A percentile compares a stretch with the other conserved stretches of the same genome.
Conservation (phyloP, 2,113 vertebrate genomes). For the Rattus rattus region DNA sequence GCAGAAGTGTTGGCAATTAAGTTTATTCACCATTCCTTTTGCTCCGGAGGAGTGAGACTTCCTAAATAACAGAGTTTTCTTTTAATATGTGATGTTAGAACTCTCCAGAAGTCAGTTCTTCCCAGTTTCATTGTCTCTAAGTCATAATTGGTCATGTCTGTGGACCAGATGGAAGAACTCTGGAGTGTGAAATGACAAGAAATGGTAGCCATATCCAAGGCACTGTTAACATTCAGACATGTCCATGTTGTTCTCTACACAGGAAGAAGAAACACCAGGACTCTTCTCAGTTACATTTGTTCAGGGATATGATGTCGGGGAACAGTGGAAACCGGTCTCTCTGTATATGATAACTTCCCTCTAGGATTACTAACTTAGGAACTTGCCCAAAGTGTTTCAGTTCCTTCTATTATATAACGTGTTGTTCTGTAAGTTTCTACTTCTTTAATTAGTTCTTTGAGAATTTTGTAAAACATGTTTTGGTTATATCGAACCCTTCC, state of each 20-base stretch:
- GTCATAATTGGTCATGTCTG: not conserved
- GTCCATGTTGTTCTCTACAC: not conserved
- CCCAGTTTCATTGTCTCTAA: not conserved
- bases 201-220: not conserved
- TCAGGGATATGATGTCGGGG: not conserved
- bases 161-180: not conserved
- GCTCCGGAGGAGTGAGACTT: not conserved
- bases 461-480: not conserved
- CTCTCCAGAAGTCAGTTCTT: not conserved
- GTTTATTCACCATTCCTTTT: not conserved
- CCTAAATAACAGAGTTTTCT: not conserved
- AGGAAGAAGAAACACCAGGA: not conserved
- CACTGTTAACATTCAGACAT: not conserved
- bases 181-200: not conserved
- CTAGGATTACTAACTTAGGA: not conserved
- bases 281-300: not conserved
- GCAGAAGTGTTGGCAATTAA: not conserved
- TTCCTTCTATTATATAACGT: conserved; percentile 4
- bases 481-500: not conserved
- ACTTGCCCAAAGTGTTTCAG: not conserved
- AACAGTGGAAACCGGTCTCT: not conserved
- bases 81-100: not conserved
- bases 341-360: not conserved
- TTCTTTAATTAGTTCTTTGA: not conserved
- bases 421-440: not conserved